Evolutionary conservation across 1,140 invertebrate genomes (phyloP), one percentile per base, ranked within the genome.

Genomic region (Choristoneura fumiferana): DNA sequence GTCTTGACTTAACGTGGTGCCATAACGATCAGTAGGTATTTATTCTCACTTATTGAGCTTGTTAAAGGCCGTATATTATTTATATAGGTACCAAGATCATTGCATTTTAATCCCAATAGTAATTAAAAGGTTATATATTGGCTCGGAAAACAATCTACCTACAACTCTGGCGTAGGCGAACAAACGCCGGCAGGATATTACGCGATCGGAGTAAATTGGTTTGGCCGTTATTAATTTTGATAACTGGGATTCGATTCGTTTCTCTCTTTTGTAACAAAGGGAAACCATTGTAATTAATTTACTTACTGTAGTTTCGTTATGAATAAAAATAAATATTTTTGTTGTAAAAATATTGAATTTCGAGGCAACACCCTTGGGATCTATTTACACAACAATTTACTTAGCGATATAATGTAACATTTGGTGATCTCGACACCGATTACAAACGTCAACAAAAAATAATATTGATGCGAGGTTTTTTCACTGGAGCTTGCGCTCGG

Each of bases 191-290:
- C 73, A 85, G 83, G 81, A 88, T 84, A 82, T 86, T 85, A 88
- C 83, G 81, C 81, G 81, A 80, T 76, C 84, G 78, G 68, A 84
- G 79, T 80, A 84, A 88, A 88, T 86, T 85, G 83, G 71, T 84
- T 84, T 79, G 77, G 84, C 79, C 71, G 83, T 86, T 88, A 86
- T 88, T 88, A 86, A 88, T 88, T 86, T 84, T 86, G 83, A 87
- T 88, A 87, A 87, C 83, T 87, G 82, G 79, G 83, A 88, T 87
- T 84, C 81, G 69, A 85, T 86, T 85, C 81, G 82, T 85, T 88
- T 86, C 83, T 85, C 83, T 86, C 81, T 88, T 86, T 85, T 83
- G 81, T 85, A 87, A 86, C 82, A 88, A 88, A 88, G 83, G 81
- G 85, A 86, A 88, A 76, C 77, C 74, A 85, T 85, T 75, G 76